Percentiles rank a stretch among this genome's conserved stretches.
phyloP scores from a whole-genome alignment of 2,113 vertebrate species.

The Epinephelus fuscoguttatus region DNA sequence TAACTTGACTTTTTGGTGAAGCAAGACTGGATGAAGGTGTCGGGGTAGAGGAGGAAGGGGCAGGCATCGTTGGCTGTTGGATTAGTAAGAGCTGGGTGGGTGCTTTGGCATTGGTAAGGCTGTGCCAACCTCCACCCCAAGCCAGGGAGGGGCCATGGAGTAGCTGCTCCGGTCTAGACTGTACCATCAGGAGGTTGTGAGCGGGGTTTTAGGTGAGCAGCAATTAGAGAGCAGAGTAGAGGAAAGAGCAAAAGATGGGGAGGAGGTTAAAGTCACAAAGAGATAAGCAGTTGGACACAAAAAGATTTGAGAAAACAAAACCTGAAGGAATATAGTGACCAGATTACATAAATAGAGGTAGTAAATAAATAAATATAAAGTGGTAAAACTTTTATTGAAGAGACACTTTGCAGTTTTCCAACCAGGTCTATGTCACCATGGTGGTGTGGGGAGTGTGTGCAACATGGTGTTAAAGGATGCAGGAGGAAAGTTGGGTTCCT shows the following conservation, averaged over 20 bases:
- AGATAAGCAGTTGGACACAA: background rate
- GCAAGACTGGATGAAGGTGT: constrained; percentile 1
- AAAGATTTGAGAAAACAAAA: too few species aligned
- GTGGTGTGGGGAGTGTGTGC: too few species aligned
- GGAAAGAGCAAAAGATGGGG: constrained; percentile 25
- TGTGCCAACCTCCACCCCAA: constrained; percentile 70
- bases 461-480: too few species aligned
- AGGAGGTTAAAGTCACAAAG: constrained; percentile 58
- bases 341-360: too few species aligned
- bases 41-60: constrained; percentile 3
- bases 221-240: constrained; percentile 7
- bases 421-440: too few species aligned
- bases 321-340: background rate
- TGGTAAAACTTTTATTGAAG: too few species aligned
- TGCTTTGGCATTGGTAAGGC: constrained; percentile 42
- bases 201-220: constrained; percentile 37
- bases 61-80: constrained; percentile 52
- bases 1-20: constrained; percentile 32
- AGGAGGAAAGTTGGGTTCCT: too few species aligned
- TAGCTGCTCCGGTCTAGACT: constrained; percentile 67
- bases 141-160: constrained; percentile 62
- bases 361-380: too few species aligned
- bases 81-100: constrained; percentile 77
- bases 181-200: constrained; percentile 60
- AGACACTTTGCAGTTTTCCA: too few species aligned